A percentile compares a stretch with the other conserved stretches of the same genome.
Conservation (phyloP, 2,797 vertebrate genomes). For the Hypotaenidia okinawae region DNA sequence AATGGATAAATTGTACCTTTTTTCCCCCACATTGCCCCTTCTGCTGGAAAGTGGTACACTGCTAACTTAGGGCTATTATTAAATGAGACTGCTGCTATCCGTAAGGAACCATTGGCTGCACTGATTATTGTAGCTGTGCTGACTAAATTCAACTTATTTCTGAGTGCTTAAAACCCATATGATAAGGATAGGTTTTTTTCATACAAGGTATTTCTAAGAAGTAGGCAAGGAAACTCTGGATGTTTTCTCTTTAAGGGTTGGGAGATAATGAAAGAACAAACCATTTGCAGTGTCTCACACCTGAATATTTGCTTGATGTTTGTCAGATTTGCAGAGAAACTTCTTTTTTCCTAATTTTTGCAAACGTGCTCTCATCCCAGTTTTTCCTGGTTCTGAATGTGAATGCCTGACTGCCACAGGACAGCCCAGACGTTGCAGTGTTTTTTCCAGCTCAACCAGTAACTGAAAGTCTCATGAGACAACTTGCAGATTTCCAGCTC, state of each 20-base stretch:
- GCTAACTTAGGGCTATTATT: background rate
- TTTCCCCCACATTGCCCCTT: background rate
- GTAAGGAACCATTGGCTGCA: background rate
- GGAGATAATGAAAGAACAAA: constrained; percentile 43
- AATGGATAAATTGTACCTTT: background rate
- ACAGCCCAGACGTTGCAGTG: background rate
- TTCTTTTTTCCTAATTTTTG: background rate
- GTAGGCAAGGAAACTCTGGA: background rate
- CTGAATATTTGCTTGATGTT: constrained; percentile 28
- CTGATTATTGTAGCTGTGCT: background rate
- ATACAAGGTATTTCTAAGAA: background rate
- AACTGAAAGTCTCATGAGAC: background rate
- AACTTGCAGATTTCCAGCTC: constrained; percentile 13
- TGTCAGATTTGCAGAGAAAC: background rate
- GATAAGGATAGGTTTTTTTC: background rate
- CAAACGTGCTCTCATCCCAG: background rate
- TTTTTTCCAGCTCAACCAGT: background rate
- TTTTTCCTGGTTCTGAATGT: constrained; percentile 30
- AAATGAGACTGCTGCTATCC: background rate
- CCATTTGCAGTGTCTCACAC: background rate
- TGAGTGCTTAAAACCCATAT: background rate
- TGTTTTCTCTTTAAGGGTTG: background rate
- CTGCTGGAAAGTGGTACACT: background rate
- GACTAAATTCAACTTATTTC: background rate
- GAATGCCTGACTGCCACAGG: constrained; percentile 45